Conservation (phyloP, 1,140 invertebrate genomes). For the Tetramorium simillimum region DNA sequence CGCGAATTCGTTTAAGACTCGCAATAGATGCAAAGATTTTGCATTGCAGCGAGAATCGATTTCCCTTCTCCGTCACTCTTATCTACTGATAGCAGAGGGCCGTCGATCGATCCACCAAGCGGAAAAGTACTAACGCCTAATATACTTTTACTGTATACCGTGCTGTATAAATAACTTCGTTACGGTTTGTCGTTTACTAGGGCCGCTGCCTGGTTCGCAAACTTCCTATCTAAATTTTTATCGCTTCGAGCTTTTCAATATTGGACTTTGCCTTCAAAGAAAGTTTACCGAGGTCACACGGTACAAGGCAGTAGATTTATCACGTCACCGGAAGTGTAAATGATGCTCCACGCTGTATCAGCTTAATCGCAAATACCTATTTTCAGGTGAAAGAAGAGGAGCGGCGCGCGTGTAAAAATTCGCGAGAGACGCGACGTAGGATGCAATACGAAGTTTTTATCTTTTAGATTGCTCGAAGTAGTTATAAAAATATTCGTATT, state of each 20-base stretch:
- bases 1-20: neutral
- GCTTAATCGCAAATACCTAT: constrained; percentile 1
- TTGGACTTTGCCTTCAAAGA: constrained; percentile 38
- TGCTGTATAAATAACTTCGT: constrained; percentile 58
- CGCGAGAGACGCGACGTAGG: neutral
- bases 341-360: neutral
- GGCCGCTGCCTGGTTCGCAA: neutral
- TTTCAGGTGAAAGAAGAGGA: neutral
- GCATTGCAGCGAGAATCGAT: constrained; percentile 62
- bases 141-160: constrained; percentile 51
- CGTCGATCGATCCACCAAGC: constrained; percentile 62
- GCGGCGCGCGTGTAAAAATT: neutral
- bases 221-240: constrained; percentile 55
- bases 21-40: neutral
- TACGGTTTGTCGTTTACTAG: constrained; percentile 18
- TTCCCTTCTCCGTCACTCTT: constrained; percentile 65
- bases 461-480: neutral
- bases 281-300: constrained; percentile 34
- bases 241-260: constrained; percentile 54
- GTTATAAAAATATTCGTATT: constrained; percentile 35
- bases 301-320: constrained; percentile 40
- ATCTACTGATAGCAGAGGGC: neutral
- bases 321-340: constrained; percentile 29
- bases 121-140: constrained; percentile 29
- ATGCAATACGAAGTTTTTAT: neutral